Conservation (phyloP, 2,888 invertebrate species). For the Sphaerolaimus hirsutus region DNA sequence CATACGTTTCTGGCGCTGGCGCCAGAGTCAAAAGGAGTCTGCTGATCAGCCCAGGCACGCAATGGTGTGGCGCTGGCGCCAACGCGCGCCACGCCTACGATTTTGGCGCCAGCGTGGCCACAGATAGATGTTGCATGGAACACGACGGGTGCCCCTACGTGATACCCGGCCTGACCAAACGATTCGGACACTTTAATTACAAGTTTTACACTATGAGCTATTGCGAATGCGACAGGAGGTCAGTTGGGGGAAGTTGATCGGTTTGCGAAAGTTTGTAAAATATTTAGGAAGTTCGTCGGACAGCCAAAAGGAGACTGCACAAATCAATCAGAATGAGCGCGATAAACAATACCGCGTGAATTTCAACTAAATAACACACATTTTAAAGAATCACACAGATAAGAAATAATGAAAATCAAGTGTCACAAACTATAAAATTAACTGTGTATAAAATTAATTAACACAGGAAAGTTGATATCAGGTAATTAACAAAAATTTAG, state of each 20-base stretch:
- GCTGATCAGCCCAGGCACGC: not conserved
- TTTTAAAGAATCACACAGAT: too few species aligned
- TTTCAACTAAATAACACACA: too few species aligned
- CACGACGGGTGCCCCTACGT: slow-evolving; percentile 4
- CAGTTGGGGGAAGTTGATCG: not conserved
- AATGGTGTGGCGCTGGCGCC: not conserved
- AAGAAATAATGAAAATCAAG: too few species aligned
- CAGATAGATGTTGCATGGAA: slow-evolving; percentile 1
- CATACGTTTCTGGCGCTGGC: not conserved
- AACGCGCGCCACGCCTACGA: not conserved
- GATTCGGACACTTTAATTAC: slow-evolving; percentile 1
- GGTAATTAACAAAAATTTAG: too few species aligned
- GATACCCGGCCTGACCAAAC: not conserved
- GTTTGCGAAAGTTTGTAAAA: too few species aligned
- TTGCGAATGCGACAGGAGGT: slow-evolving; percentile 1
- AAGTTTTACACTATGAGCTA: not conserved
- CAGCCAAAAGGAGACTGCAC: too few species aligned
- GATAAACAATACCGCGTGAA: too few species aligned
- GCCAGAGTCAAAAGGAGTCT: not conserved
- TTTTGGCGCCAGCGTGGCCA: not conserved
- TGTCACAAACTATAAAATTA: too few species aligned
- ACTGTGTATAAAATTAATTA: too few species aligned
- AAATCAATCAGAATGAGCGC: too few species aligned
- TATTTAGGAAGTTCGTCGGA: too few species aligned
- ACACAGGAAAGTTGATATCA: too few species aligned